These are phyloP conservation scores for Notoglanidium macrostoma DNA, from an alignment of 2,797 vertebrate genomes.

Conservation along the genomic window DNA sequence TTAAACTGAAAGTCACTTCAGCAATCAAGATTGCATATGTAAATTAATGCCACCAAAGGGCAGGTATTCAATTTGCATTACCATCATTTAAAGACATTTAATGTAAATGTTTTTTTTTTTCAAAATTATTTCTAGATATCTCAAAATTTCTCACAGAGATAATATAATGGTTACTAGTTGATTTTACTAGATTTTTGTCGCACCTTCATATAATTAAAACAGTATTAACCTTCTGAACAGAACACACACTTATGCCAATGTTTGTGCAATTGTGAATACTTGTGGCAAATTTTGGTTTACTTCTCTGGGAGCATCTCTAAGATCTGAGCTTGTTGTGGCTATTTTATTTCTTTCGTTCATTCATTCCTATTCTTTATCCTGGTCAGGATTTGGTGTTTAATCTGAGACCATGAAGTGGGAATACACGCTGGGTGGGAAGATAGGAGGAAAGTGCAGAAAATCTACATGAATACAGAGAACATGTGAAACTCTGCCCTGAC, in stretches of 20 bases:
- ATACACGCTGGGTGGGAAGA: neutral
- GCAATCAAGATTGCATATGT: neutral
- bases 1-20: neutral
- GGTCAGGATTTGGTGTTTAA: neutral
- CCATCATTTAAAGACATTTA: neutral
- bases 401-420: neutral
- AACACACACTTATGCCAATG: neutral
- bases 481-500: neutral
- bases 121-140: neutral
- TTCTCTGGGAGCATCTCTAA: neutral
- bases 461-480: neutral
- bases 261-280: neutral
- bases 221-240: neutral
- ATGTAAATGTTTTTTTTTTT: neutral
- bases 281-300: neutral
- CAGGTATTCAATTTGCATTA: neutral
- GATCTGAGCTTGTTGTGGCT: neutral
- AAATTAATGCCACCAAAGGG: neutral
- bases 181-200: neutral
- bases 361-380: neutral
- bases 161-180: neutral
- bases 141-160: neutral
- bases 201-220: neutral
- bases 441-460: neutral
- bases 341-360: neutral